phyloP scores from a whole-genome alignment of 2,888 invertebrate genomes.

The Lissocephala sabroskyi region DNA sequence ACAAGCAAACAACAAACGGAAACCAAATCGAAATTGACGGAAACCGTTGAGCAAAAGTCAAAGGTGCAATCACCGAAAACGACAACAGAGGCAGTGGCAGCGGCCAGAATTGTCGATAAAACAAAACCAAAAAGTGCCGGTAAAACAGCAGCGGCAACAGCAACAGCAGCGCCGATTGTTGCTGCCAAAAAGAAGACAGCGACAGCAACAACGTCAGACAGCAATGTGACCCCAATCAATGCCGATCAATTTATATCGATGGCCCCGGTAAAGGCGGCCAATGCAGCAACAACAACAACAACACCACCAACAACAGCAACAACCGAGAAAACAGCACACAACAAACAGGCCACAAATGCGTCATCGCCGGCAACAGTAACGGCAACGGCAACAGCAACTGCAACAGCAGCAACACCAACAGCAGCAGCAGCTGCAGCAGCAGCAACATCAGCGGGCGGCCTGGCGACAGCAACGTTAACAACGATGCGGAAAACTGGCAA shows the following conservation, averaged over 20 bases:
- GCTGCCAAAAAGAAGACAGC: conserved; percentile 12
- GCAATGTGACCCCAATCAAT: conserved; percentile 66
- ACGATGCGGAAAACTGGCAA: conserved; percentile 15
- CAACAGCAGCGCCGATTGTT: conserved; percentile 10
- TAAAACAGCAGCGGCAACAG: conserved; percentile 7
- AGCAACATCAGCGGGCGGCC: conserved; percentile 19
- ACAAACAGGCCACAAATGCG: conserved; percentile 41
- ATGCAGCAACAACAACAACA: conserved; percentile 28
- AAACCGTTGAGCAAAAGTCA: conserved; percentile 51
- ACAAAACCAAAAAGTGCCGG: conserved; percentile 11
- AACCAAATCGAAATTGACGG: conserved; percentile 52
- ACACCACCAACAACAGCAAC: conserved; percentile 39
- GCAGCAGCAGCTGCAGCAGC: conserved; percentile 20
- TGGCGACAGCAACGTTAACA: conserved; percentile 15
- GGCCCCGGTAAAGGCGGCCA: conserved; percentile 54
- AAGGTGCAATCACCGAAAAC: conserved; percentile 54
- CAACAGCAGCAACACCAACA: conserved; percentile 16
- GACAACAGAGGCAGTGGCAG: conserved; percentile 24
- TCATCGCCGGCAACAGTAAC: conserved; percentile 40
- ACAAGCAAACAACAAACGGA: conserved; percentile 50
- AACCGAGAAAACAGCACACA: conserved; percentile 17
- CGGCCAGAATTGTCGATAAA: conserved; percentile 19
- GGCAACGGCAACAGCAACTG: conserved; percentile 17
- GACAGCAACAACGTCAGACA: conserved; percentile 32
- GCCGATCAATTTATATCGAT: conserved; percentile 66